Conservation (phyloP, 2,797 vertebrate species). For the Falco cherrug region DNA sequence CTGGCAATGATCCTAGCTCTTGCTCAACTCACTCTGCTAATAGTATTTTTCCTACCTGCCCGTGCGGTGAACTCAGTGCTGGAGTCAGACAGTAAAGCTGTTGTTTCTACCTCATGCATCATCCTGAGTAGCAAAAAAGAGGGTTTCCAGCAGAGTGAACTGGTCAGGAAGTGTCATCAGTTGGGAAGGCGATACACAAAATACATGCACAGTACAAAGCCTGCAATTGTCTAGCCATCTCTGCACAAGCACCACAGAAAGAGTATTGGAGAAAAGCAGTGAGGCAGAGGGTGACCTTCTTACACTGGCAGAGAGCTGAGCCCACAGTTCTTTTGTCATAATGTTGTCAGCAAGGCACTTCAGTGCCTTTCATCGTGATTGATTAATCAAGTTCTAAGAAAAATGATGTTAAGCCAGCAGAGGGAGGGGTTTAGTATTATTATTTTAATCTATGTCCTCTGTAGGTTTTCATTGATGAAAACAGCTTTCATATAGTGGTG, state of each 20-base stretch:
- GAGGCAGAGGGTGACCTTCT: background rate
- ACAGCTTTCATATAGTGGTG: background rate
- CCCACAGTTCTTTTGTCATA: background rate
- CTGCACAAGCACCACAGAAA: background rate
- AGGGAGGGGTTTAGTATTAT: background rate
- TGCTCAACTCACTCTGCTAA: background rate
- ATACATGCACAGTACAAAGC: background rate
- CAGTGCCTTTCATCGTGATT: background rate
- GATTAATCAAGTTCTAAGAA: background rate
- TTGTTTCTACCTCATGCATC: background rate
- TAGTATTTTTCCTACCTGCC: conserved; percentile 24
- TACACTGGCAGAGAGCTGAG: background rate
- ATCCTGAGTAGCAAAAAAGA: background rate
- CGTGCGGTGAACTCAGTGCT: background rate
- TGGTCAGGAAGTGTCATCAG: background rate
- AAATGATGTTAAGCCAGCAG: background rate
- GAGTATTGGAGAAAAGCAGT: background rate
- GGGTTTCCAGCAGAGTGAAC: background rate
- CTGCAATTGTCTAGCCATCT: background rate
- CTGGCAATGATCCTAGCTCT: conserved; percentile 25
- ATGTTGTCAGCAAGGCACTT: background rate
- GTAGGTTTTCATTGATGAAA: conserved; percentile 4
- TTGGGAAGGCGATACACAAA: background rate
- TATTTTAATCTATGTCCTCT: background rate
- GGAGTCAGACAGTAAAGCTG: background rate